Evolutionary conservation across 2,888 invertebrate species (phyloP).

Genomic region (Thymelicus sylvestris): DNA sequence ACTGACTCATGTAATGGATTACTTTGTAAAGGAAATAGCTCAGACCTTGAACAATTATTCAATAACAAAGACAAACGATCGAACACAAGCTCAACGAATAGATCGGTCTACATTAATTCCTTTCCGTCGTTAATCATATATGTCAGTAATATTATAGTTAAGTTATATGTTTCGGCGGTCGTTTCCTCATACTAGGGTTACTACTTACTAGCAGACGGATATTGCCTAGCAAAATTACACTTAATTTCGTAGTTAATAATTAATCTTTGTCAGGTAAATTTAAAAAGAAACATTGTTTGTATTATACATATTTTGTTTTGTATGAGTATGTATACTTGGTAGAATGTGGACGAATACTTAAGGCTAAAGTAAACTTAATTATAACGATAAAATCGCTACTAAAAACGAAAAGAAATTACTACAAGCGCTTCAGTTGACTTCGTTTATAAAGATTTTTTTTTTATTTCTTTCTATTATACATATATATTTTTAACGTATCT

Average conservation of each 20-base stretch:
- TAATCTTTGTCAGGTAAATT: conserved; percentile 7
- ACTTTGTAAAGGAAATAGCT: conserved; percentile 56
- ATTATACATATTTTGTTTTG: neutral
- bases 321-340: too few species aligned
- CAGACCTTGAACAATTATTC: conserved; percentile 59
- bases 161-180: conserved; percentile 2
- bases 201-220: conserved; percentile 15
- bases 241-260: conserved; percentile 4
- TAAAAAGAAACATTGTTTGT: conserved; percentile 7
- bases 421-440: too few species aligned
- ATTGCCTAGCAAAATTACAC: neutral
- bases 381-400: too few species aligned
- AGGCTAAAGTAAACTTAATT: too few species aligned
- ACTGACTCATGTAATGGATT: conserved; percentile 56
- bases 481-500: too few species aligned
- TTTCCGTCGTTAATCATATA: conserved; percentile 31
- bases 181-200: conserved; percentile 25
- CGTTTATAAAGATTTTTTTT: too few species aligned
- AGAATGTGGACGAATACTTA: too few species aligned
- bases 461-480: too few species aligned
- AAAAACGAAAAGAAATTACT: too few species aligned
- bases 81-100: conserved; percentile 47
- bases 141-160: conserved; percentile 19
- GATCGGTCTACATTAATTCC: conserved; percentile 26
- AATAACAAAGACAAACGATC: conserved; percentile 60